A percentile compares a stretch with the other conserved stretches of the same genome.
phyloP scores from a whole-genome alignment of 1,140 invertebrate genomes.

The Samia ricini region DNA sequence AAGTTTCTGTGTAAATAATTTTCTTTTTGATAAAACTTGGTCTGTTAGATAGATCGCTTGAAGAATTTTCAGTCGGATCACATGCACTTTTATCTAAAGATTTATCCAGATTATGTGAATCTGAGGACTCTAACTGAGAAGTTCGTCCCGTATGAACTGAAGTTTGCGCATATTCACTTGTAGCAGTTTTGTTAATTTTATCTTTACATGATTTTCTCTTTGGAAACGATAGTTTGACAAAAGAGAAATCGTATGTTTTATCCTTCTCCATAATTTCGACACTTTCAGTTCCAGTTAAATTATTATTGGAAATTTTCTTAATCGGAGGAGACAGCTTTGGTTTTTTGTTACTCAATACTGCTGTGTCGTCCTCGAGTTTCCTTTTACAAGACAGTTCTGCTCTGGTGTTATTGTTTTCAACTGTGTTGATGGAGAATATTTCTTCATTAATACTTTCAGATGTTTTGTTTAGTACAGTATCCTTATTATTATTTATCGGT shows the following conservation, averaged over 20 bases:
- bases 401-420: slow-evolving; percentile 14
- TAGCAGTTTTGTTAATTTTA: slow-evolving; percentile 28
- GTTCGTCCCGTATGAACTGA: slow-evolving; percentile 9
- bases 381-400: slow-evolving; percentile 34
- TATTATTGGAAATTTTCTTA: slow-evolving; percentile 8
- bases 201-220: slow-evolving; percentile 27
- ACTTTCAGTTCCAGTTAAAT: not conserved
- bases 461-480: not conserved
- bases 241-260: slow-evolving; percentile 39
- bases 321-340: slow-evolving; percentile 22
- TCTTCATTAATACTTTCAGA: slow-evolving; percentile 38
- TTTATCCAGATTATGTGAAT: not conserved
- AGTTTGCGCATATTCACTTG: not conserved
- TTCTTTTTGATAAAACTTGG: slow-evolving; percentile 68
- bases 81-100: not conserved
- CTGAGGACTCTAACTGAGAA: not conserved
- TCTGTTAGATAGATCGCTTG: slow-evolving; percentile 52
- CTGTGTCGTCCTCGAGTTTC: slow-evolving; percentile 26
- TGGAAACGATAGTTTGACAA: slow-evolving; percentile 53
- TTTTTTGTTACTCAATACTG: slow-evolving; percentile 26
- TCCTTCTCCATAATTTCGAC: slow-evolving; percentile 10
- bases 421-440: slow-evolving; percentile 37
- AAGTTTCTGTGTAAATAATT: slow-evolving; percentile 62
- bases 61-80: too few relatives aligned
- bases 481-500: not conserved